Evolutionary conservation across 2,113 vertebrate species (phyloP), one percentile per base, ranked within the genome.

Genomic region (Cichladusa arquata): DNA sequence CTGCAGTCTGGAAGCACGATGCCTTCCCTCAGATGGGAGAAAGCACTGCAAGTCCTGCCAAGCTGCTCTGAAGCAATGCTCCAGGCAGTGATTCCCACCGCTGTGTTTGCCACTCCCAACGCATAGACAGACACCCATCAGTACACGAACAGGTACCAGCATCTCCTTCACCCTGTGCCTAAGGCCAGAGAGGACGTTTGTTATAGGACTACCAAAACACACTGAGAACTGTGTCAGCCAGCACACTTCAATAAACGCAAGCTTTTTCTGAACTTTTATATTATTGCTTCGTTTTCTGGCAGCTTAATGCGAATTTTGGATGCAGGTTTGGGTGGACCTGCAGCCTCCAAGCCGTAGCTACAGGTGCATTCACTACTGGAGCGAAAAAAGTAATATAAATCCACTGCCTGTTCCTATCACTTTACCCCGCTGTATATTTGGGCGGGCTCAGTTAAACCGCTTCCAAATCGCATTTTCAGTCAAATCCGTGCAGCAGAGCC

Each of bases 351-450:
- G 34, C 45, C 19, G 25, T 1, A 44, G 60, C 19, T 8, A 1
- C 5, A n/a, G 8, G 8, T 1, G 14, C 6, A 74, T 29, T 4
- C 19, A 3, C 16, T 0, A 3, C 16, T 0, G 31, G 11, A 28
- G 8, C 26, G 0, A 1, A 8, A 26, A 57, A 38, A 18, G 4
- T 7, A 33, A 34, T 5, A 38, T 4, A 38, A 47, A 62, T 3
- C 23, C 29, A 2, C 9, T 51, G 22, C 4, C 14, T 4, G 24
- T 7, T 76, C 25, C 23, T 26, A 11, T 10, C 51, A 3, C 28
- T 70, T 38, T 13, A 18, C 45, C 29, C 14, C 12, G 5, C 31
- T 31, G 25, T 19, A 0, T 38, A 9, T 26, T 56, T 5, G 14
- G 17, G 18, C 1, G 8, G 29, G 13, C 28, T 79, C 56, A 8